A percentile compares a stretch with the other conserved stretches of the same genome.
These are phyloP conservation scores for Micrastur ruficollis DNA, from an alignment of 2,797 vertebrate genomes.

Conservation along the genomic window DNA sequence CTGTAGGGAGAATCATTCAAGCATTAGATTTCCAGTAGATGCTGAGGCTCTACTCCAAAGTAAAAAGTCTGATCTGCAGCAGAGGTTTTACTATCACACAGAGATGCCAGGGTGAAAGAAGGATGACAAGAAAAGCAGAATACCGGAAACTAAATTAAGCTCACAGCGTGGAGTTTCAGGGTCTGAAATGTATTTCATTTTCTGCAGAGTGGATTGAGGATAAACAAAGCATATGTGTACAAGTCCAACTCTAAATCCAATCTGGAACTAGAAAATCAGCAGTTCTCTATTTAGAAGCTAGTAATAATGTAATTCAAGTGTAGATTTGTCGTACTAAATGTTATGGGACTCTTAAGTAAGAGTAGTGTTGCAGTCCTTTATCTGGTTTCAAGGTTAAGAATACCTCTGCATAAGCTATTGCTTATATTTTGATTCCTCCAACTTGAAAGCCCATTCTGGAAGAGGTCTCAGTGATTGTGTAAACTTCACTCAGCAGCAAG, in stretches of 20 bases:
- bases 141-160: neutral
- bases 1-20: neutral
- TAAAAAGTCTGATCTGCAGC: neutral
- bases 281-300: neutral
- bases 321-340: neutral
- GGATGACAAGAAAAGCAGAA: neutral
- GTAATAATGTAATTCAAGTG: neutral
- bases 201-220: neutral
- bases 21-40: neutral
- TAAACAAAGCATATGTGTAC: neutral
- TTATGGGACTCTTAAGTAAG: neutral
- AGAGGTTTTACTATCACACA: neutral
- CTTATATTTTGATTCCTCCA: neutral
- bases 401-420: neutral
- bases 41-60: neutral
- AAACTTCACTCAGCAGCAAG: neutral
- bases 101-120: neutral
- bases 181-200: neutral
- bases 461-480: neutral
- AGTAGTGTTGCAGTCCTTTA: neutral
- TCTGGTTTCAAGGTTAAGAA: neutral
- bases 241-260: neutral
- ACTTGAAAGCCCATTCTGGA: neutral
- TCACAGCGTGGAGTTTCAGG: neutral
- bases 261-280: neutral